A percentile compares a stretch with the other conserved stretches of the same genome.
Conservation (phyloP, 2,797 vertebrate genomes). For the Balearica regulorum region DNA sequence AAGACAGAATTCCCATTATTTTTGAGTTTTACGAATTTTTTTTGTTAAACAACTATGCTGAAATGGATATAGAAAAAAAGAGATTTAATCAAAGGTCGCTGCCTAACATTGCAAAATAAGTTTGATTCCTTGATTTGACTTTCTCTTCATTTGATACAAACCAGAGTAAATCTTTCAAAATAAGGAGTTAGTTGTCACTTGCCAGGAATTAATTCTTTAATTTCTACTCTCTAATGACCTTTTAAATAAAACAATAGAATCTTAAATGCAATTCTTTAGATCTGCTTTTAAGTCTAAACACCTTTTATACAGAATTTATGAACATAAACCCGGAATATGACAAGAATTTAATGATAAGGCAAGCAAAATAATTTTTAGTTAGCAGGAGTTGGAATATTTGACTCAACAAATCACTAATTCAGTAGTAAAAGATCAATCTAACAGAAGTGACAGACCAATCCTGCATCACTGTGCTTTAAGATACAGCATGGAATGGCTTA, state of each 20-base stretch:
- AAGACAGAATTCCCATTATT: accelerated
- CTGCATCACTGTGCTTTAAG: not conserved
- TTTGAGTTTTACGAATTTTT: not conserved
- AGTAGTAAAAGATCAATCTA: not conserved
- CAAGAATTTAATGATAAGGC: not conserved
- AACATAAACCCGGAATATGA: not conserved
- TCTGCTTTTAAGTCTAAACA: not conserved
- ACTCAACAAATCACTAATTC: not conserved
- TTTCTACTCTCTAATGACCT: not conserved
- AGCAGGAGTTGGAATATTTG: not conserved
- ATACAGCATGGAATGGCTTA: not conserved
- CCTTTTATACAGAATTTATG: not conserved
- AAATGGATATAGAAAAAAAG: not conserved
- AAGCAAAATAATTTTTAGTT: not conserved
- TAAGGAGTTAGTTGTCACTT: not conserved
- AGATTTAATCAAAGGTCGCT: not conserved
- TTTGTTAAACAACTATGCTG: not conserved
- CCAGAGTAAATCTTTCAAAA: not conserved
- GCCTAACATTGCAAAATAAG: not conserved
- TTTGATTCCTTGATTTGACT: not conserved
- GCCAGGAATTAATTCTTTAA: not conserved
- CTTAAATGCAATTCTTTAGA: not conserved
- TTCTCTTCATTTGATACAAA: not conserved
- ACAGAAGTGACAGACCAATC: not conserved
- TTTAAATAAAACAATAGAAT: not conserved